These are phyloP conservation scores for Trypoxylus dichotomus DNA, from an alignment of 1,140 invertebrate species.

Conservation along the genomic window DNA sequence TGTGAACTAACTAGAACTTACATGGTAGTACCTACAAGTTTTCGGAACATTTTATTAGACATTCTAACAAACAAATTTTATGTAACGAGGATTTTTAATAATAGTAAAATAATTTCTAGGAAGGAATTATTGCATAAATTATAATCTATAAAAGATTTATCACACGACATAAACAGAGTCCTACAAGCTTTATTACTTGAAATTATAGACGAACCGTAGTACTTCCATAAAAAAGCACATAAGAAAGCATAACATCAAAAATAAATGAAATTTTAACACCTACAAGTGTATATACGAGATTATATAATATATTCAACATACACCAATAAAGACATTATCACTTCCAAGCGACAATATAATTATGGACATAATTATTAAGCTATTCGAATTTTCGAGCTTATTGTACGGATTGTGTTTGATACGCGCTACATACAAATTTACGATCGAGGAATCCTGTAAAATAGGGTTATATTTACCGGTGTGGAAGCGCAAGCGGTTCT, in stretches of 20 bases:
- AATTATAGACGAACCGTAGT: background rate
- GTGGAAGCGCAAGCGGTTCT: background rate
- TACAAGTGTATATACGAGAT: background rate
- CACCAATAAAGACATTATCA: conserved; percentile 6
- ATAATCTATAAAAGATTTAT: background rate
- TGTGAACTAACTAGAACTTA: too few relatives aligned
- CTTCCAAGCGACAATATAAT: background rate
- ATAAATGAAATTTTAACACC: background rate
- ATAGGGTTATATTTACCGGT: background rate
- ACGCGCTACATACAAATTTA: background rate
- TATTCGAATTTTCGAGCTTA: background rate
- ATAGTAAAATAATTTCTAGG: background rate
- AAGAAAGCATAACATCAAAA: background rate
- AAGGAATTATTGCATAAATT: background rate
- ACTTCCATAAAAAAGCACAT: too few relatives aligned
- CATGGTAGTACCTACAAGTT: too few relatives aligned
- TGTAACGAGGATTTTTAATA: too few relatives aligned
- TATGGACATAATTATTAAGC: background rate
- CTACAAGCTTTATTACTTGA: background rate
- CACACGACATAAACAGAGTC: background rate
- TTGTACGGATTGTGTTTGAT: background rate
- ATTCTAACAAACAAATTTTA: too few relatives aligned
- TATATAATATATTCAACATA: background rate
- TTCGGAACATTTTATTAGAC: too few relatives aligned
- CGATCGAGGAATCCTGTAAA: background rate